These are phyloP conservation scores for Crematogaster levior DNA, from an alignment of 2,888 invertebrate genomes.

Conservation along the genomic window DNA sequence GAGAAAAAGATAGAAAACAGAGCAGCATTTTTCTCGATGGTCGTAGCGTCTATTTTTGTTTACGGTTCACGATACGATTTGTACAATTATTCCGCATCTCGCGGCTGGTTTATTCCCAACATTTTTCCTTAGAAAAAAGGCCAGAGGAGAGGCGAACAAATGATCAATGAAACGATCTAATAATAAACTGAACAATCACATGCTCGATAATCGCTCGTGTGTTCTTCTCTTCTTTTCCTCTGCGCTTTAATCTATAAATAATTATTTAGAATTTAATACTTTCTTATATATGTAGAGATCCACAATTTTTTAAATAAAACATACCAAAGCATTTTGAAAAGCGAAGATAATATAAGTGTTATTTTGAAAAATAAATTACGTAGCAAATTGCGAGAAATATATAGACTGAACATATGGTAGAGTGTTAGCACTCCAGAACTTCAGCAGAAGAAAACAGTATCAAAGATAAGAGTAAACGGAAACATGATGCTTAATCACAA, in stretches of 20 bases:
- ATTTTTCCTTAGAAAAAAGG: conserved; percentile 45
- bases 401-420: not conserved
- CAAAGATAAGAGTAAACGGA: not conserved
- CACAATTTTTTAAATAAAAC: not conserved
- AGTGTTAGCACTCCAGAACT: conserved; percentile 1
- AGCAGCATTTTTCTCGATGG: conserved; percentile 32
- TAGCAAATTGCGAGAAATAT: not conserved
- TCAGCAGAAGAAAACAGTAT: not conserved
- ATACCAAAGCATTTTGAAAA: not conserved
- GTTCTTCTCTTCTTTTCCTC: not conserved
- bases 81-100: conserved; percentile 54
- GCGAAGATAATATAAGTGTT: not conserved
- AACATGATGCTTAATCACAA: conserved; percentile 5
- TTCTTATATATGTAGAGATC: not conserved
- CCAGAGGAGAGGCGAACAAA: conserved; percentile 33
- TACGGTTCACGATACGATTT: conserved; percentile 53
- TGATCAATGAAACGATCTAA: conserved; percentile 57
- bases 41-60: conserved; percentile 53
- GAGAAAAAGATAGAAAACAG: conserved; percentile 2
- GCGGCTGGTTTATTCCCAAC: conserved; percentile 39
- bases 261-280: conserved; percentile 16
- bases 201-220: not conserved
- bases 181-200: conserved; percentile 55
- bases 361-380: conserved; percentile 6
- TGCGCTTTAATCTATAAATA: conserved; percentile 17